phyloP scores from a whole-genome alignment of 2,113 vertebrate species.

The Salvator merianae region DNA sequence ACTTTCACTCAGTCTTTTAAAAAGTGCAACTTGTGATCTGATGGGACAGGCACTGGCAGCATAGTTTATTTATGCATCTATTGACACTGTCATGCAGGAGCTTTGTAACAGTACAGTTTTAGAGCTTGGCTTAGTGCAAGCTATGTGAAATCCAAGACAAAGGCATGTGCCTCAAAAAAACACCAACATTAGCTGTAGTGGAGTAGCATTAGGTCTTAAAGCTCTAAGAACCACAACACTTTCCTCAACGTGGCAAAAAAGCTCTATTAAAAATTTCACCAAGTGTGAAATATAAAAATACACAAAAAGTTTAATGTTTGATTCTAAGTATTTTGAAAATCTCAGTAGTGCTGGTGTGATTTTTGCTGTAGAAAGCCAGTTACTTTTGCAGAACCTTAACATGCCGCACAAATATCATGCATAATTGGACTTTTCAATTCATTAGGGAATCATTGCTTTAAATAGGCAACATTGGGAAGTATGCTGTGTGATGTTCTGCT shows the following conservation, averaged over 20 bases:
- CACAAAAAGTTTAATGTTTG: not conserved
- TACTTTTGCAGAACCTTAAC: not conserved
- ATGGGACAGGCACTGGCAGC: conserved; percentile 25
- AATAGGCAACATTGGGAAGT: too few species aligned
- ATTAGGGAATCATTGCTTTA: too few species aligned
- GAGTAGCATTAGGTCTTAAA: not conserved
- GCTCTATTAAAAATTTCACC: not conserved
- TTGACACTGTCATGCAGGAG: conserved; percentile 22
- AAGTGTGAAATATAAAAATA: not conserved
- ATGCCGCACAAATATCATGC: not conserved
- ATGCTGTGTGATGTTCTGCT: too few species aligned
- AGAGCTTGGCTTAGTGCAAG: conserved; percentile 19
- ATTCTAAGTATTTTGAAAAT: not conserved
- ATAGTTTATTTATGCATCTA: conserved; percentile 36
- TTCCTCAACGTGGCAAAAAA: not conserved
- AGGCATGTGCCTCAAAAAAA: conserved; percentile 44
- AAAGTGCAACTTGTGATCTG: conserved; percentile 5
- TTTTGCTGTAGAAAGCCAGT: not conserved
- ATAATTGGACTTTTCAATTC: too few species aligned
- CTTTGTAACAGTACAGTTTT: conserved; percentile 44
- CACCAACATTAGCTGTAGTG: conserved; percentile 13
- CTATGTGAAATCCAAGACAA: conserved; percentile 35
- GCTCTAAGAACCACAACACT: not conserved
- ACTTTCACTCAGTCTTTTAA: conserved; percentile 32
- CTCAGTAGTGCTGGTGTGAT: not conserved